Conservation (phyloP, 2,888 invertebrate genomes). For the Lysandra coridon region DNA sequence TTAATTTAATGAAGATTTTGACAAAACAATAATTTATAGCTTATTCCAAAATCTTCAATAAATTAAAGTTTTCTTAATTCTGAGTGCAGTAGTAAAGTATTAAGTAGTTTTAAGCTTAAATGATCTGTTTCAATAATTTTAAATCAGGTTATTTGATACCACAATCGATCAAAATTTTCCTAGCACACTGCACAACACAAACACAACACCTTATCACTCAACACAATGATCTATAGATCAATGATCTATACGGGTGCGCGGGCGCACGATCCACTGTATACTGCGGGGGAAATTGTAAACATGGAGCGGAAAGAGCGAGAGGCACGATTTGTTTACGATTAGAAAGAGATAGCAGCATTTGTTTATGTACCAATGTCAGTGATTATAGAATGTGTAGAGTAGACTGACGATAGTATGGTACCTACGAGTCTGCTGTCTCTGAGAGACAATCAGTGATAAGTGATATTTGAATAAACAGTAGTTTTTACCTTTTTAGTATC, state of each 20-base stretch:
- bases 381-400: neutral
- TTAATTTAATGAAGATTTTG: no score
- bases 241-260: conserved; percentile 50
- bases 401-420: neutral
- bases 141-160: neutral
- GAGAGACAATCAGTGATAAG: neutral
- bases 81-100: no score
- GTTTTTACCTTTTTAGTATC: no score
- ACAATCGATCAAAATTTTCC: conserved; percentile 8
- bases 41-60: no score
- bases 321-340: conserved; percentile 49
- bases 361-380: neutral
- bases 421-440: neutral
- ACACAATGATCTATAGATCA: conserved; percentile 46
- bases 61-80: no score
- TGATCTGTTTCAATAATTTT: no score
- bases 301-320: conserved; percentile 53
- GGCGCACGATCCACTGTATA: conserved; percentile 54
- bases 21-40: no score
- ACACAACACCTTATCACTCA: conserved; percentile 46
- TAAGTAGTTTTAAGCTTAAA: no score
- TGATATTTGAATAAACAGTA: neutral
- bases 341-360: neutral
- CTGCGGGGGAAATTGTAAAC: conserved; percentile 67
- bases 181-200: neutral